Conservation (phyloP, 2,113 vertebrate genomes). For the Zeus faber region DNA sequence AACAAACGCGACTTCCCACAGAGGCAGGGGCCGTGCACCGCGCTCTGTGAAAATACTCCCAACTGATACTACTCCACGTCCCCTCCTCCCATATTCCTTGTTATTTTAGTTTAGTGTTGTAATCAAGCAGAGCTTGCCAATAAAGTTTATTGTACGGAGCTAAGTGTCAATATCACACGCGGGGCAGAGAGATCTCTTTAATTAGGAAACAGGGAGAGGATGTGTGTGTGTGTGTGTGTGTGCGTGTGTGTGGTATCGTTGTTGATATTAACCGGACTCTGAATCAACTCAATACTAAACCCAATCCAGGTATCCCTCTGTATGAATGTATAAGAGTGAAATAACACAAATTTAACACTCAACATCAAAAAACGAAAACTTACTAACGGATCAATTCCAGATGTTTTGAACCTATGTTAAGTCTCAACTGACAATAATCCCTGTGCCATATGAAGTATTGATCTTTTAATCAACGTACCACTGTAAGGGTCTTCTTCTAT, state of each 20-base stretch:
- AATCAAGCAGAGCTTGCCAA: conserved; percentile 98
- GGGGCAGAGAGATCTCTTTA: conserved; percentile 88
- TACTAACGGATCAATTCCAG: conserved; percentile 64
- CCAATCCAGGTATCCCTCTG: too few species aligned
- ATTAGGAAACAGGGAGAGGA: conserved; percentile 88
- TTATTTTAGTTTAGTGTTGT: conserved; percentile 95
- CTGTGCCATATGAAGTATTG: conserved; percentile 67
- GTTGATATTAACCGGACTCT: conserved; percentile 30
- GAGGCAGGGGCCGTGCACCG: conserved; percentile 43
- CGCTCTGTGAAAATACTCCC: conserved; percentile 70
- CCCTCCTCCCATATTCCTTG: conserved; percentile 88
- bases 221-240: conserved; percentile 24
- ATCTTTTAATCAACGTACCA: conserved; percentile 67
- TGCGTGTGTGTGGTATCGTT: conserved; percentile 27
- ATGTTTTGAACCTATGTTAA: conserved; percentile 55
- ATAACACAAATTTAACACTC: too few species aligned
- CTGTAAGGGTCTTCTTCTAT: conserved; percentile 62
- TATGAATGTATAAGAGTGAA: too few species aligned
- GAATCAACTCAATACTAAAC: too few species aligned
- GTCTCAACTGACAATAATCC: conserved; percentile 66
- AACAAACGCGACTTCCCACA: conserved; percentile 13
- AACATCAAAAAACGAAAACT: background rate
- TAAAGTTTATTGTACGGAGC: conserved; percentile 99
- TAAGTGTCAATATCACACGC: conserved; percentile 98
- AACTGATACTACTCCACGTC: conserved; percentile 72